Evolutionary conservation across 53 echinoderm and acorn worm genomes (phyloP), one percentile per base, ranked within the genome.

Genomic region (Apostichopus leukothele): DNA sequence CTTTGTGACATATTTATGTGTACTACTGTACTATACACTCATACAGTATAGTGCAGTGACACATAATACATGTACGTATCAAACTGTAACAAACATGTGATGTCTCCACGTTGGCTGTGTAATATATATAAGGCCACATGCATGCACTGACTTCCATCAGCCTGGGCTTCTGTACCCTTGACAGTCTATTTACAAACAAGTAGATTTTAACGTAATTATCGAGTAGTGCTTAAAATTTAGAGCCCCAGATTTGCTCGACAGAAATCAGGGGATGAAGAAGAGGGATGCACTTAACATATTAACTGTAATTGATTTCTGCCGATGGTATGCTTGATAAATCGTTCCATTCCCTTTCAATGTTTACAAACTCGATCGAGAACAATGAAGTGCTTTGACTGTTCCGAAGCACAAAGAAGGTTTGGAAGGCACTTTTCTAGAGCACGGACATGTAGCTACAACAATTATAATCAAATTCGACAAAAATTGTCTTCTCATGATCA

Each of bases 121-220:
- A 57, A 0, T 57, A 57, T 0, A 57, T 10, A 57, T 9, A 57
- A 1, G 6, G 25, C 39, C 39, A 39, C 57, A 9, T 57, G 8
- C 9, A 7, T 57, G 57, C 57, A 10, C 39, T 57, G 57, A 10
- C 57, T 57, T 9, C 57, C 1, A 57, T 57, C 57, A 57, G 57
- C 10, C 57, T 57, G 57, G 10, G 10, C 3, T 57, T 57, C 57
- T 57, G 18, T n/a, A 71, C 71, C 71, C 18, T 18, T n/a, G 71
- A 71, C 20, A 19, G 71, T 19, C 13, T 71, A 71, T 71, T 71
- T 71, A 71, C 71, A 71, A 71, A 71, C 71, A 71, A 71, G n/a
- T 19, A 18, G 71, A 71, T 71, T 71, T 71, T 71, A 71, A 71
- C 71, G 18, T 71, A 71, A 71, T 71, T 71, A 71, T 71, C 71